phyloP scores from a whole-genome alignment of 1,140 invertebrate genomes.

The Lamellibrachia luymesi region DNA sequence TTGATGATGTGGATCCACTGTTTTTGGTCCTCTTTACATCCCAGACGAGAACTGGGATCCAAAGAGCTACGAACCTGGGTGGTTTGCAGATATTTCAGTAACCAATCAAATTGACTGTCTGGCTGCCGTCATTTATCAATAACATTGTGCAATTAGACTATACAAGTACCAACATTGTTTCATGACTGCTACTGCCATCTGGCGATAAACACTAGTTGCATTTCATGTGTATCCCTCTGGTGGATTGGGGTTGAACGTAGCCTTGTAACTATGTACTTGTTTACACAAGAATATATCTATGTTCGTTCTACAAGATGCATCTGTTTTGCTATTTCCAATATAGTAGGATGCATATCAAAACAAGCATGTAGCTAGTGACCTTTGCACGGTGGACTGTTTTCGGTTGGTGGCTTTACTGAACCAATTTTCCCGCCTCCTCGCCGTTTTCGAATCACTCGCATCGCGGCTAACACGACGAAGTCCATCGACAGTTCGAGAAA shows the following conservation, averaged over 20 bases:
- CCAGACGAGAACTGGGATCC: no score
- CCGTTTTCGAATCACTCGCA: not conserved
- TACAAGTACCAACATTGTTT: no score
- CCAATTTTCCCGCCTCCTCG: not conserved
- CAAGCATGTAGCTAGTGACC: not conserved
- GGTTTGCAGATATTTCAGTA: not conserved
- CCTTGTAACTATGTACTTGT: no score
- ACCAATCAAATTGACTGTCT: not conserved
- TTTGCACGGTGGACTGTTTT: not conserved
- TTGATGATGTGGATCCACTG: not conserved
- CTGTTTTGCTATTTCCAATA: no score
- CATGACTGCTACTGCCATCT: no score
- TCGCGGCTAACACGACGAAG: not conserved
- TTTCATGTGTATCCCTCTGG: no score
- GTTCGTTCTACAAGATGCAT: no score
- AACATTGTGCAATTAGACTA: not conserved
- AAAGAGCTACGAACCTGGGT: not conserved
- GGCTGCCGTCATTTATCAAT: not conserved
- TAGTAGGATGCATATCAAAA: not conserved
- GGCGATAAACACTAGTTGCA: no score
- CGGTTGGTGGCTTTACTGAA: not conserved
- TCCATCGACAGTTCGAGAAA: slow-evolving; percentile 24
- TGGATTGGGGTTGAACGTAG: no score
- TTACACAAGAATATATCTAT: no score
- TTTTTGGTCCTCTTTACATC: not conserved